Conservation (phyloP, 2,113 vertebrate species). For the Hypanus sabinus region DNA sequence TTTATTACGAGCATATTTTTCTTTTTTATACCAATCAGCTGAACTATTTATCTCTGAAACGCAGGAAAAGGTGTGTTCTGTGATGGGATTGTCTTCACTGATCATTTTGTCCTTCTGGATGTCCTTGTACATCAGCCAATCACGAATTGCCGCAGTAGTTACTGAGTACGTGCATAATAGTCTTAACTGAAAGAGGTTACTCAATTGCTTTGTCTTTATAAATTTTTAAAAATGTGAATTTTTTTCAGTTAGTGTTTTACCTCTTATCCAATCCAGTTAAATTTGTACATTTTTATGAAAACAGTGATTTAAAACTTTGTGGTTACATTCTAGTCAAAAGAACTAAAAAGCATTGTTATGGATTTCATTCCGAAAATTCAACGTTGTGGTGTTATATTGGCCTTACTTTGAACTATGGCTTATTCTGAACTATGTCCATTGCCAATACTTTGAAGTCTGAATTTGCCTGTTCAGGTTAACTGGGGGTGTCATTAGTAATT, state of each 20-base stretch:
- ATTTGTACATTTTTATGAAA: neutral
- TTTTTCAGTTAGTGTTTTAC: neutral
- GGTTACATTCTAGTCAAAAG: slow-evolving; percentile 9
- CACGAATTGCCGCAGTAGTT: neutral
- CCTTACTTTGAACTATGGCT: slow-evolving; percentile 22
- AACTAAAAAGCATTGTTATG: slow-evolving; percentile 24
- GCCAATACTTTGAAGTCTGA: slow-evolving; percentile 13
- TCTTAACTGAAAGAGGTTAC: neutral
- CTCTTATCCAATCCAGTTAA: neutral
- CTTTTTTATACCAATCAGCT: neutral
- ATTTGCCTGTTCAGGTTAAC: neutral
- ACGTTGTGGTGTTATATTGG: slow-evolving; percentile 21
- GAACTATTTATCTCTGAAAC: neutral
- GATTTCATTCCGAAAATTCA: slow-evolving; percentile 36
- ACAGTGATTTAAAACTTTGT: neutral
- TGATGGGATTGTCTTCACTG: neutral
- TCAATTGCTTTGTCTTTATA: neutral
- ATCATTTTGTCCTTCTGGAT: neutral
- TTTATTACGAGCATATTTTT: neutral
- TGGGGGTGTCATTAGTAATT: neutral
- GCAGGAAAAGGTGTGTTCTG: neutral
- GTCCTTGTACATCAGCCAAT: neutral
- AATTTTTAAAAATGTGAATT: neutral
- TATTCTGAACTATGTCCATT: slow-evolving; percentile 4
- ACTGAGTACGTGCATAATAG: neutral